Base-by-base conservation (phyloP, 1,140 invertebrate genomes). In the Pissodes strobi region DNA sequence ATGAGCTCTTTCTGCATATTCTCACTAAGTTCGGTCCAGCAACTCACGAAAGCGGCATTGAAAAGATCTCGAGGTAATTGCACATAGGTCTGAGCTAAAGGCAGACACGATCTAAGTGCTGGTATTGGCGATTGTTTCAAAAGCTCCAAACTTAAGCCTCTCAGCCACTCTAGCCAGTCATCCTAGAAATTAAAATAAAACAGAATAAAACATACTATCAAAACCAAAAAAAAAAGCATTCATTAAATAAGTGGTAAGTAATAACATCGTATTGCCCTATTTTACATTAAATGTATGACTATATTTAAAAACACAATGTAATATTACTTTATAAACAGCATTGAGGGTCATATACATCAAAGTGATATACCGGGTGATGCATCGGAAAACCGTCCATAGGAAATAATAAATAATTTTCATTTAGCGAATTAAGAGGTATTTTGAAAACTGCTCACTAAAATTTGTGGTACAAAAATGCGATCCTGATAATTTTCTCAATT, bases 41-140 rank as follows among this genome's bases (percentile, higher is more conserved):
- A 98, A 0, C 95, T 98, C 1, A 99, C 94, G 80, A 99, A 99
- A 0, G 97, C 95, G 0, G 97, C 96, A 79, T 99, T 99, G 74
- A 99, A 99, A 17, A 99, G 80, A 75, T 99, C 97, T 25, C 94
- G 85, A 0, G 97, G 88, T 4, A 99, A 81, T 71, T 97, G 94
- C 3, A 93, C 91, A 79, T 99, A 97, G 5, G 92, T 92, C 77
- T 98, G 93, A 1, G 96, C 96, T 9, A 99, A 80, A 17, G 92
- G 89, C 77, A 92, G 89, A 75, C 95, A 98, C 0, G 96, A 92
- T 72, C 90, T 84, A 4, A 99, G 80, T 0, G 95, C 93, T 13
- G 95, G 93, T 13, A 95, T 97, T 3, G 95, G 94, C 0, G 95
- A 97, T 75, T 98, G 94, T 74, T 97, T 97, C 1, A 99, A 82